Evolutionary conservation across 2,113 vertebrate species (phyloP).

Genomic region (Phylloscopus trochilus): DNA sequence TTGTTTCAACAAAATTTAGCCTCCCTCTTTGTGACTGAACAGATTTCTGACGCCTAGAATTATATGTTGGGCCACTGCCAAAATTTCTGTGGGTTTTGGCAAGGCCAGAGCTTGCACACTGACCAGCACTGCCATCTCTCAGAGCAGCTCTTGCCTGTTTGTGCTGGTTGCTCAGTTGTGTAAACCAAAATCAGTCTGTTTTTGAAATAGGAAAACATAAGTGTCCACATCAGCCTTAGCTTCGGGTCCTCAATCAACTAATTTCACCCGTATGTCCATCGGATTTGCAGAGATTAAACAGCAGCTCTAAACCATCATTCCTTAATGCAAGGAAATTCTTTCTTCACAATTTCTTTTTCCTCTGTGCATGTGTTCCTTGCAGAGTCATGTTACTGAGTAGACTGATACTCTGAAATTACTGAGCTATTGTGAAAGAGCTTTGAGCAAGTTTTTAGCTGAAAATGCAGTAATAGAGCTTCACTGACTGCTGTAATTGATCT

Average conservation of each 20-base stretch:
- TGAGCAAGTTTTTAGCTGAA: slow-evolving; percentile 8
- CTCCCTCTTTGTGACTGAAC: not conserved
- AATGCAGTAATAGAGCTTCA: slow-evolving; percentile 1
- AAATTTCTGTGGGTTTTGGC: not conserved
- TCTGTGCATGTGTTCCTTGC: not conserved
- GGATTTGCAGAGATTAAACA: not conserved
- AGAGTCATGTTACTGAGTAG: not conserved
- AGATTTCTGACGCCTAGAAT: not conserved
- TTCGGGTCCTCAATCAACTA: not conserved
- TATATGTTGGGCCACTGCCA: not conserved
- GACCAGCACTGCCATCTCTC: not conserved
- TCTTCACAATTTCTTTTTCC: not conserved
- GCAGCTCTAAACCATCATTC: not conserved
- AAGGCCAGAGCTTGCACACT: not conserved
- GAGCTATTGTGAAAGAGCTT: slow-evolving; percentile 12
- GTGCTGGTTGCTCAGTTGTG: not conserved
- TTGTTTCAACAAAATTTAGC: not conserved
- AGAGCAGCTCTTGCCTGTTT: not conserved
- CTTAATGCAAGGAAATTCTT: not conserved
- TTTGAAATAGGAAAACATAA: not conserved
- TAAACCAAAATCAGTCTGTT: not conserved
- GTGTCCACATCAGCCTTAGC: not conserved
- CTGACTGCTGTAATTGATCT: not conserved
- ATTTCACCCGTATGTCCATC: not conserved
- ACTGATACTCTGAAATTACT: slow-evolving; percentile 1